These are phyloP conservation scores for Coreoperca whiteheadi DNA, from an alignment of 2,113 vertebrate genomes.

Conservation along the genomic window DNA sequence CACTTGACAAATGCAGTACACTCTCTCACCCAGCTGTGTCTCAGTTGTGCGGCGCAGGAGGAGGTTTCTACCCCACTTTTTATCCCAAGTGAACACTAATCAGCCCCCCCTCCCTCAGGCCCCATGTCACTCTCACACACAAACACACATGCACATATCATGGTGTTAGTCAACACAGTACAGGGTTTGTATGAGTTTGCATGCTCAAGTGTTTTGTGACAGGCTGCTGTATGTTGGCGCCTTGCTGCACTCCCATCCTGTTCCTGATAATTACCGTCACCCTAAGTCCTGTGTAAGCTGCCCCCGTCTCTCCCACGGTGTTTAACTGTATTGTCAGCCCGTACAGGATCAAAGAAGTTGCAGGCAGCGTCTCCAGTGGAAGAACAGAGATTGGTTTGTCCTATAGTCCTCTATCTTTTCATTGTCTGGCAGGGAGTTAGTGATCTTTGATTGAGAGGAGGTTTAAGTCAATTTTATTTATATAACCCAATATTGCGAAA, in stretches of 20 bases:
- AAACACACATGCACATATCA: background rate
- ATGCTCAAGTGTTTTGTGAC: slow-evolving; percentile 61
- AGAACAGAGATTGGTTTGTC: slow-evolving; percentile 43
- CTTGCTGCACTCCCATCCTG: slow-evolving; percentile 55
- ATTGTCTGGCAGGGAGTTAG: slow-evolving; percentile 41
- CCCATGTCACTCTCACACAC: background rate
- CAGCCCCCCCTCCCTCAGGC: background rate
- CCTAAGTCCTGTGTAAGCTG: slow-evolving; percentile 43
- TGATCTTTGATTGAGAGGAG: slow-evolving; percentile 61
- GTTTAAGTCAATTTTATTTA: background rate
- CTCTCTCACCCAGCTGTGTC: slow-evolving; percentile 20
- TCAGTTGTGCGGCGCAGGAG: slow-evolving; percentile 30
- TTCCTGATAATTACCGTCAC: slow-evolving; percentile 72
- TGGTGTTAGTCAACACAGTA: slow-evolving; percentile 33
- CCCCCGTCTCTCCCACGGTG: slow-evolving; percentile 21
- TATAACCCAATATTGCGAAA: background rate
- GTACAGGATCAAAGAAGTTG: slow-evolving; percentile 51
- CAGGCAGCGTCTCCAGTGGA: slow-evolving; percentile 31
- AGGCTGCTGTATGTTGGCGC: slow-evolving; percentile 46
- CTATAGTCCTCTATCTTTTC: slow-evolving; percentile 1
- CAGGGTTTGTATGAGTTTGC: slow-evolving; percentile 34
- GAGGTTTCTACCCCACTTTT: slow-evolving; percentile 21
- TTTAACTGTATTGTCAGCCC: slow-evolving; percentile 48
- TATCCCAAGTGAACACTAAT: slow-evolving; percentile 43
- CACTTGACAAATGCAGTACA: slow-evolving; percentile 25